Conservation (phyloP, 2,888 invertebrate species). For the Caenorhabditis sp. region DNA sequence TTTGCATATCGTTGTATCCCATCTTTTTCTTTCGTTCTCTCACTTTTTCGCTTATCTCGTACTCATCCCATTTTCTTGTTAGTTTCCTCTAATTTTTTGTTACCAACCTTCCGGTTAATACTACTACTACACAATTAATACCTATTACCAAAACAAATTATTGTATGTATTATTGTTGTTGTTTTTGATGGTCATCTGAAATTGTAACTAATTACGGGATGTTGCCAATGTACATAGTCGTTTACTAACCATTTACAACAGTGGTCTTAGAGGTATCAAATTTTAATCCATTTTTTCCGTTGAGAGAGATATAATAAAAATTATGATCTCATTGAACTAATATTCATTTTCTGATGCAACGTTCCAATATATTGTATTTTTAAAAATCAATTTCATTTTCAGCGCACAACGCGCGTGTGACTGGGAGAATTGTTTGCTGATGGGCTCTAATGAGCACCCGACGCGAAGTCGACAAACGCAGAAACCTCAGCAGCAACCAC, state of each 20-base stretch:
- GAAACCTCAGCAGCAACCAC: constrained; percentile 27
- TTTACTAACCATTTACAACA: too few relatives aligned
- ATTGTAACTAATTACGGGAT: not conserved
- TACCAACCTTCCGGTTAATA: not conserved
- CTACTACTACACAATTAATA: not conserved
- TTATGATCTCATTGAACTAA: too few relatives aligned
- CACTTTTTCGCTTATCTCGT: not conserved
- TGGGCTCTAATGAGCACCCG: constrained; percentile 49
- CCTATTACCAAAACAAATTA: not conserved
- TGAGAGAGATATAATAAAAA: too few relatives aligned
- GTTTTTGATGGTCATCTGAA: not conserved
- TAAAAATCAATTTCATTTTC: constrained; percentile 10
- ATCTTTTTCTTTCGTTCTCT: not conserved
- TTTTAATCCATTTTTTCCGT: too few relatives aligned
- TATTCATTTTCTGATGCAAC: too few relatives aligned
- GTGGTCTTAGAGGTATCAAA: too few relatives aligned
- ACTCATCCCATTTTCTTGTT: not conserved
- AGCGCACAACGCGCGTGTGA: constrained; percentile 50
- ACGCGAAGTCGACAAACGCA: constrained; percentile 22
- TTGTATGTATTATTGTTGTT: not conserved
- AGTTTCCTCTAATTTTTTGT: not conserved
- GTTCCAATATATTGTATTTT: not conserved
- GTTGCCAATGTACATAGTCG: too few relatives aligned
- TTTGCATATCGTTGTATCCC: not conserved
- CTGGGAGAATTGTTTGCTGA: constrained; percentile 55